Base-by-base conservation (phyloP, 1,140 invertebrate species). In the Phymorhynchus buccinoides region DNA sequence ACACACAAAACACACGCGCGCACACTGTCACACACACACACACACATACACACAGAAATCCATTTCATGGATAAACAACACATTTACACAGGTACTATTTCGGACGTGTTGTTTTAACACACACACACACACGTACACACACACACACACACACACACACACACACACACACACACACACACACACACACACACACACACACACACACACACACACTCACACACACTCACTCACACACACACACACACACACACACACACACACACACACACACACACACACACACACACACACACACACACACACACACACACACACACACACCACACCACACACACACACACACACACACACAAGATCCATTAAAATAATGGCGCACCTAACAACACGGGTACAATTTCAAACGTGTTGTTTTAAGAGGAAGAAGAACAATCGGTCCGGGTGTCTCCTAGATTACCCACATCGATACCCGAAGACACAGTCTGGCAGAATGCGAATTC, bases 201-300 rank as follows among this genome's bases (percentile, higher is more conserved):
- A n/a, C 41, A 27, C 37, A 18, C 42, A n/a, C 37, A 27, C 35
- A n/a, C 77, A 48, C 35, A 41, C 35, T 3, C 1, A 37, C 16
- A 37, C 80, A 39, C 32, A 22, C 27, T 1, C 3, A 1, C 42
- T 12, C 42, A 3, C 14, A 52, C 42, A n/a, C n/a, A 4, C 12
- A 39, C n/a, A 14, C 27, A 83, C 27, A 84, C 41, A 16, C 62
- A 32, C 35, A 52, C 27, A 77, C 16, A 66, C 27, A 68, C 52
- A 66, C 80, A 4, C 52, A 62, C 4, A n/a, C 52, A 82, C 52
- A 32, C 35, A 32, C n/a, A 9, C 80, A 82, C 52, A 66, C 52
- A 32, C 52, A 82, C 35, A 66, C 30, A 82, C 48, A 82, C 18
- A 82, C 37, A 37, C 52, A 66, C 41, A 80, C 32, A 3, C 9